A percentile compares a stretch with the other conserved stretches of the same genome.
phyloP scores from a whole-genome alignment of 2,888 invertebrate species.

The Drosophila rubida region DNA sequence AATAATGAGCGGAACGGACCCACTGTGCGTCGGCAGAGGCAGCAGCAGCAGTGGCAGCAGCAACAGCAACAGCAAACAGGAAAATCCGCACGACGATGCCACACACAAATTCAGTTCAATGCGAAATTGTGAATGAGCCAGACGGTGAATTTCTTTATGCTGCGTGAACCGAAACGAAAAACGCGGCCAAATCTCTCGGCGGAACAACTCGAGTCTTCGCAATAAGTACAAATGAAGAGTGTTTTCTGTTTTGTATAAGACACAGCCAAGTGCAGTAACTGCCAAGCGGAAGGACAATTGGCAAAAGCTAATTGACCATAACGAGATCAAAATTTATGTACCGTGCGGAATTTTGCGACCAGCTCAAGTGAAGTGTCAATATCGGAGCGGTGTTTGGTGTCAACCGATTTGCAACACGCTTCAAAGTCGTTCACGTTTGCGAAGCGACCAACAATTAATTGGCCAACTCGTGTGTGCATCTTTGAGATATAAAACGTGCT shows the following conservation, averaged over 20 bases:
- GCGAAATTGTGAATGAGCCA: conserved; percentile 75
- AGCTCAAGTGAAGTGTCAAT: conserved; percentile 37
- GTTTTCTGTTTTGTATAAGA: conserved; percentile 21
- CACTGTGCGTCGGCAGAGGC: conserved; percentile 46
- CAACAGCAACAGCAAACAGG: conserved; percentile 64
- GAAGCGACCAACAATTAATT: conserved; percentile 56
- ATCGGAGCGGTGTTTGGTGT: conserved; percentile 22
- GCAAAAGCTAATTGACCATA: conserved; percentile 42
- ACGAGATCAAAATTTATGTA: conserved; percentile 46
- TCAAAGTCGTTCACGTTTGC: conserved; percentile 10
- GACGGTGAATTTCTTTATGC: conserved; percentile 64
- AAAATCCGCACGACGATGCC: conserved; percentile 78
- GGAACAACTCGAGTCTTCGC: conserved; percentile 43
- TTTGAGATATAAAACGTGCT: conserved; percentile 41
- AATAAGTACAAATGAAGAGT: conserved; percentile 45
- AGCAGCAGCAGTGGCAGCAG: conserved; percentile 37
- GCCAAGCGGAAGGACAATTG: conserved; percentile 43
- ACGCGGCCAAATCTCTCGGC: conserved; percentile 22
- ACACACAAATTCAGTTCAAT: conserved; percentile 76
- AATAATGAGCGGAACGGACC: neutral
- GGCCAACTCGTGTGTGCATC: conserved; percentile 46
- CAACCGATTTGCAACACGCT: conserved; percentile 26
- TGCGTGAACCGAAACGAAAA: conserved; percentile 29
- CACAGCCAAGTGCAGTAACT: conserved; percentile 26
- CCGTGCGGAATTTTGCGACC: conserved; percentile 9